These are phyloP conservation scores for Drosophila anomalipes DNA, from an alignment of 2,888 invertebrate genomes.

Conservation along the genomic window DNA sequence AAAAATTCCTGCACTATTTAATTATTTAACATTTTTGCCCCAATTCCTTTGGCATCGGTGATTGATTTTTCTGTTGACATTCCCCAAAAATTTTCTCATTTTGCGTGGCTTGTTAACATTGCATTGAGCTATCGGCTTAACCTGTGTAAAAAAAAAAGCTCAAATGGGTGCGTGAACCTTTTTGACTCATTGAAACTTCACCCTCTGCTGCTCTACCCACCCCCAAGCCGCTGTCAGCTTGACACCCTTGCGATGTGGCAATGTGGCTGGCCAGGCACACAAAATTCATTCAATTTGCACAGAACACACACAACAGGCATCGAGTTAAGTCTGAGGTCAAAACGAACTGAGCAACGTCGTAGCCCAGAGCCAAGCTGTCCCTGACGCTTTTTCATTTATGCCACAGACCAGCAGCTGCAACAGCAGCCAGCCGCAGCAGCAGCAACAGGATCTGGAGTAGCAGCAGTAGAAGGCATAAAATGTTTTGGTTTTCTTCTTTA, in stretches of 20 bases:
- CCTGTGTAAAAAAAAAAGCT: constrained; percentile 25
- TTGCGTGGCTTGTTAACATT: constrained; percentile 18
- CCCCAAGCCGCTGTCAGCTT: neutral
- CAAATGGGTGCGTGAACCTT: constrained; percentile 6
- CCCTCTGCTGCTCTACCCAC: neutral
- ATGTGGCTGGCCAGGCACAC: constrained; percentile 15
- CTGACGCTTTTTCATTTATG: constrained; percentile 18
- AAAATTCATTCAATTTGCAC: constrained; percentile 68
- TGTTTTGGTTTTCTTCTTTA: constrained; percentile 16
- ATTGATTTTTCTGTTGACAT: constrained; percentile 10
- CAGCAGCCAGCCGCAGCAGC: neutral
- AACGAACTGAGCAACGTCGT: constrained; percentile 8
- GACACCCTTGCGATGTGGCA: neutral
- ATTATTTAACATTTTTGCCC: neutral
- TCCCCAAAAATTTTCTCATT: constrained; percentile 10
- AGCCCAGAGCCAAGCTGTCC: constrained; percentile 18
- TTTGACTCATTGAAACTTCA: neutral
- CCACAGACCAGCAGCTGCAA: constrained; percentile 8
- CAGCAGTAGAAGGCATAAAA: constrained; percentile 8
- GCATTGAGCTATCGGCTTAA: constrained; percentile 25
- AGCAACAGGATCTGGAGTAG: neutral
- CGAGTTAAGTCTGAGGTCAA: constrained; percentile 44
- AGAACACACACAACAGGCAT: constrained; percentile 53
- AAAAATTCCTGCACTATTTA: neutral
- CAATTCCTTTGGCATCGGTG: neutral